Evolutionary conservation across 2,113 vertebrate genomes (phyloP).

Genomic region (Desmodus rotundus): DNA sequence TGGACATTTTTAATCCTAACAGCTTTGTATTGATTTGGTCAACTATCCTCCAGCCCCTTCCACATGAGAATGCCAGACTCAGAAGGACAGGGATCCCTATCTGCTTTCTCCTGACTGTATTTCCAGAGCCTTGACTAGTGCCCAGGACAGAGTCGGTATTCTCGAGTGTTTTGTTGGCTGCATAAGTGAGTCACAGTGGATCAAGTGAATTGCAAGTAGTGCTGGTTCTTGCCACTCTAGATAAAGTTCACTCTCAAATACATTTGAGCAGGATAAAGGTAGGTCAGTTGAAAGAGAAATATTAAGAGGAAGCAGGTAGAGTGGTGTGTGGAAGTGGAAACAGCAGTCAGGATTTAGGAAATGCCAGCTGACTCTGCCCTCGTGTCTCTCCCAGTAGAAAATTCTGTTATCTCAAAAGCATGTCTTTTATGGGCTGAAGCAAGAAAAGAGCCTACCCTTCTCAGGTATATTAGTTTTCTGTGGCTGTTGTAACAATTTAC

Average conservation of each 20-base stretch:
- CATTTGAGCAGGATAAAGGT: not conserved
- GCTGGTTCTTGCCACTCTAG: not conserved
- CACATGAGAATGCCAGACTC: not conserved
- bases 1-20: not conserved
- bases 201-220: accelerated
- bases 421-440: not conserved
- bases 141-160: not conserved
- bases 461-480: not conserved
- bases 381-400: not conserved
- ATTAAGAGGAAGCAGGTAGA: not conserved
- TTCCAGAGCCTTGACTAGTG: not conserved
- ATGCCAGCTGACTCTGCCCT: not conserved
- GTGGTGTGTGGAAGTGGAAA: not conserved
- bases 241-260: not conserved
- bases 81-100: not conserved
- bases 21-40: not conserved
- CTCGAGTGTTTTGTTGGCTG: not conserved
- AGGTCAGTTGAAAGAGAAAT: not conserved
- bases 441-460: not conserved
- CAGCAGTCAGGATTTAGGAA: not conserved
- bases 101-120: accelerated
- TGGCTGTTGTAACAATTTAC: not conserved
- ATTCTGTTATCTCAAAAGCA: not conserved
- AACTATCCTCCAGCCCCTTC: no score
- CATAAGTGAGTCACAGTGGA: not conserved